Base-by-base conservation (phyloP, 2,888 invertebrate genomes). In the Tenthredo scrophulariae region DNA sequence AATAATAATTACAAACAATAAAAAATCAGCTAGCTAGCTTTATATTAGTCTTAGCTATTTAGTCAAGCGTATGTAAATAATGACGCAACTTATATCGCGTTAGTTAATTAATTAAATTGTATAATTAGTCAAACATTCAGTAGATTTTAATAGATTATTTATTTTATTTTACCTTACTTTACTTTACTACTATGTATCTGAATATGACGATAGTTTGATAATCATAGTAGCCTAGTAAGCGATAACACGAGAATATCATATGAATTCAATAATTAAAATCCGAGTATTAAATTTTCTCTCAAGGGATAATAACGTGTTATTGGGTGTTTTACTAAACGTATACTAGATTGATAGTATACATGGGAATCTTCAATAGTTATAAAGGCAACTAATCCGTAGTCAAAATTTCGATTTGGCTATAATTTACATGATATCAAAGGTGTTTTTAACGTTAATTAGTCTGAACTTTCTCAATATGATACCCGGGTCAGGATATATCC, bases 1-100 rank as follows among this genome's bases (percentile, higher is more conserved):
- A 86, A 83, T 87, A 70, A 85, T 86, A 58, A 85, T 86, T 84
- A 74, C 86, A 84, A 86, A 85, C 84, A 87, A 87, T 86, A 87
- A 86, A 87, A 89, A 90, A 89, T 29, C 22, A 65, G 65, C 65
- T 29, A 29, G 29, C 29, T 29, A 37, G 37, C 37, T 37, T 37
- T 37, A 37, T 37, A 37, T 15, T 33, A 67, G 33, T 67, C 33
- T 67, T 33, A 26, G 67, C 15, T 67, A 67, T 29, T 67, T 54
- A 67, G 67, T 67, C 33, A 33, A 29, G 33, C 26, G 22, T 67
- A 29, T 2, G 26, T 67, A 67, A 67, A 67, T 67, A 67, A 67
- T 54, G n/a, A 54, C 54, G 54, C 54, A 54, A 54, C n/a, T n/a
- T 6, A 26, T 6, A 26, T 26, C 13, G 62, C 62, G 62, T 62